Evolutionary conservation across 2,113 vertebrate genomes (phyloP).

Genomic region (Oreotrochilus melanogaster): DNA sequence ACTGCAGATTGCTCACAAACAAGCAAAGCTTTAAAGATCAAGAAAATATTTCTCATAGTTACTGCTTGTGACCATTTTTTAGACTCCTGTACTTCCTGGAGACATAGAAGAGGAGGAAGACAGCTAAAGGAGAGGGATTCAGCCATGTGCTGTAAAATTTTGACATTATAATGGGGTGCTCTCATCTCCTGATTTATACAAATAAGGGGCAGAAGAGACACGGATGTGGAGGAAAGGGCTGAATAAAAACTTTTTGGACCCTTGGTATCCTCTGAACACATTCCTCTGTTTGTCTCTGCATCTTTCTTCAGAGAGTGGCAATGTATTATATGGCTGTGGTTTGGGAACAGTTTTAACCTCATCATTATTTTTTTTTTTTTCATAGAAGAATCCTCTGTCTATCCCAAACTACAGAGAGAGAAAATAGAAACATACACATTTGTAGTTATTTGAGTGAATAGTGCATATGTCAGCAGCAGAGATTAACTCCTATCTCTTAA

Average conservation of each 20-base stretch:
- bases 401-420: background rate
- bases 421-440: background rate
- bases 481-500: background rate
- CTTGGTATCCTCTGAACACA: background rate
- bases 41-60: background rate
- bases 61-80: background rate
- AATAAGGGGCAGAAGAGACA: background rate
- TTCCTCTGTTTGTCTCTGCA: background rate
- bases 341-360: background rate
- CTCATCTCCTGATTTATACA: background rate
- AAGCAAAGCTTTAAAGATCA: background rate
- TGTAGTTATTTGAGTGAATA: background rate
- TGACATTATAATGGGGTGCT: background rate
- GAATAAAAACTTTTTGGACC: background rate
- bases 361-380: background rate
- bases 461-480: background rate
- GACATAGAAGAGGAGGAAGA: background rate
- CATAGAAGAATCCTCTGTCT: background rate
- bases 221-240: background rate
- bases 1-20: background rate
- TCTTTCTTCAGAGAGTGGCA: background rate
- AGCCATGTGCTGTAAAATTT: accelerated
- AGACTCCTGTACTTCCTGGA: background rate
- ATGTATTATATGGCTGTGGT: background rate
- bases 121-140: background rate